Evolutionary conservation across 1,140 invertebrate species (phyloP), one percentile per base, ranked within the genome.

Genomic region (Cyclargus thomasi): DNA sequence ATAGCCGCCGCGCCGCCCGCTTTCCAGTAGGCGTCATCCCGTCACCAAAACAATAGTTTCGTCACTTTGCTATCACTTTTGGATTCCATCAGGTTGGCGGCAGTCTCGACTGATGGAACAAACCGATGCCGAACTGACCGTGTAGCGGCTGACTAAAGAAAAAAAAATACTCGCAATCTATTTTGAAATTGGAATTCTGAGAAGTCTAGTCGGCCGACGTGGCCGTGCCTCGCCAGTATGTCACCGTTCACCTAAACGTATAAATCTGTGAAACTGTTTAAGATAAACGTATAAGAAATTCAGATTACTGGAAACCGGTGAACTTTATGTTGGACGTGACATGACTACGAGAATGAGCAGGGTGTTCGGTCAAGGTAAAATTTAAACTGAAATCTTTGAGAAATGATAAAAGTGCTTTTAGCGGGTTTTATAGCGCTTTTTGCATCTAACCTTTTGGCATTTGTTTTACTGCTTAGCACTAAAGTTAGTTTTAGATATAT

Each of bases 221-320:
- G 55, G 55, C 55, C 55, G 55, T 22, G 55, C 10, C 55, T 20
- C 39, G 55, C 17, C 55, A 59, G 55, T 47, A 20, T 59, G 18
- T 59, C 55, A 59, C 55, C 18, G 17, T 59, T 59, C 55, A 7
- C 55, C 55, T 59, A 59, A 18, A 59, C 55, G 55, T 59, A 20
- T 20, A 21, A 59, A 59, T 59, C 55, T 18, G n/a, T 17, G 53
- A 55, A 55, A 17, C 53, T 29, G 5, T 47, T 47, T 8, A 59
- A 59, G 20, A 10, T 59, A 59, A 18, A 21, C 55, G 55, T 18
- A 20, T 55, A 18, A 55, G 18, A 17, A 17, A 66, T 36, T 29
- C 59, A 67, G 65, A 67, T 23, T 67, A 67, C 65, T 62, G 18
- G 36, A 53, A 67, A 67, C 18, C 65, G 57, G 53, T 20, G 23